phyloP scores from a whole-genome alignment of 2,797 vertebrate species.

The Scyliorhinus canicula region DNA sequence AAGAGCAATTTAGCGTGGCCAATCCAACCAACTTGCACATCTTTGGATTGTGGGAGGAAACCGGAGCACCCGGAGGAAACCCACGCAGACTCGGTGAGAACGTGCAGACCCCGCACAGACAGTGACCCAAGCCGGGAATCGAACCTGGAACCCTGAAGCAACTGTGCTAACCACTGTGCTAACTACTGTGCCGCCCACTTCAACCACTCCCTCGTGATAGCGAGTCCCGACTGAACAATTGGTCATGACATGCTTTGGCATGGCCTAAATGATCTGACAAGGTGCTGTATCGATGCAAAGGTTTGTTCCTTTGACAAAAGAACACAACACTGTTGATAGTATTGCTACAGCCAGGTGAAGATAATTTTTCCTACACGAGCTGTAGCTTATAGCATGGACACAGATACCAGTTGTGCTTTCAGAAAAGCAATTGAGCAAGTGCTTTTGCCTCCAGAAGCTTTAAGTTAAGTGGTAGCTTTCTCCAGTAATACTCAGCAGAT shows the following conservation, averaged over 20 bases:
- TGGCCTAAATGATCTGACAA: background rate
- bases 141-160: too few relatives aligned
- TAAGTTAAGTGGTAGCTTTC: background rate
- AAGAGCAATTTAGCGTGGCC: too few relatives aligned
- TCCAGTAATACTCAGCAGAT: background rate
- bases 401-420: background rate
- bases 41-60: too few relatives aligned
- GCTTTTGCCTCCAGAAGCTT: background rate
- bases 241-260: background rate
- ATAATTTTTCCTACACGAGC: background rate
- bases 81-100: too few relatives aligned
- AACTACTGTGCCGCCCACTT: too few relatives aligned
- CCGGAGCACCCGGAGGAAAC: too few relatives aligned
- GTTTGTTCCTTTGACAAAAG: background rate
- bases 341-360: background rate
- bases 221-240: background rate
- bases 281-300: background rate
- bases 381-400: background rate
- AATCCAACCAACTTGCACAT: too few relatives aligned
- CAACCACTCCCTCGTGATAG: too few relatives aligned
- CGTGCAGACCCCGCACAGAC: too few relatives aligned
- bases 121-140: too few relatives aligned
- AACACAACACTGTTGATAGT: background rate
- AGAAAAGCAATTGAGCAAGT: background rate
- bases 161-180: too few relatives aligned